A percentile compares a stretch with the other conserved stretches of the same genome.
Conservation (phyloP, 2,797 vertebrate species). For the Hoplostethus mediterraneus region DNA sequence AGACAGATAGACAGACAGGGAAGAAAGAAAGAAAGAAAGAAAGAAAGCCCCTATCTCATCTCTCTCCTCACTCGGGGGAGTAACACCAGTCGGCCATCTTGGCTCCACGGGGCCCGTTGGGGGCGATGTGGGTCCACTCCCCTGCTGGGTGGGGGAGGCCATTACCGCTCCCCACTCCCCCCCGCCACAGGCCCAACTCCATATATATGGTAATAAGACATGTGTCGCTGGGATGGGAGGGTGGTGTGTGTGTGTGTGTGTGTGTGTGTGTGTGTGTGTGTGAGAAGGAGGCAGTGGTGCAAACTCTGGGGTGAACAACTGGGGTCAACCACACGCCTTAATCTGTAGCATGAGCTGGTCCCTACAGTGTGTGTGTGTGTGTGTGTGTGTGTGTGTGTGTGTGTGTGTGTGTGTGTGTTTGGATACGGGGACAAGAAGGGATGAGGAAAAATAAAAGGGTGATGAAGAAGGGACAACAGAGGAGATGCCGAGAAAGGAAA, state of each 20-base stretch:
- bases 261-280: too few relatives aligned
- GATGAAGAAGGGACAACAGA: neutral
- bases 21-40: neutral
- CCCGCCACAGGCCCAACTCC: slow-evolving; percentile 71
- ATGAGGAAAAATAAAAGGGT: neutral
- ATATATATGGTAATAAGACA: slow-evolving; percentile 86
- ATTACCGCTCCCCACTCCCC: slow-evolving; percentile 54
- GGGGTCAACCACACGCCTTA: slow-evolving; percentile 79
- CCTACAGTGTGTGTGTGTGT: neutral
- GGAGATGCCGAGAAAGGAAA: neutral
- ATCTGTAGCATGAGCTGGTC: slow-evolving; percentile 27
- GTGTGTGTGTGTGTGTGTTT: neutral
- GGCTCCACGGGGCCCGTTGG: slow-evolving; percentile 50
- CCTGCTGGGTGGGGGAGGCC: slow-evolving; percentile 61
- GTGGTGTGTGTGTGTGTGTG: slow-evolving; percentile 75
- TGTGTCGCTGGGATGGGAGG: slow-evolving; percentile 79
- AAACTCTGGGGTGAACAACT: slow-evolving; percentile 61
- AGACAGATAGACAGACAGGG: neutral
- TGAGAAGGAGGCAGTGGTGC: slow-evolving; percentile 86
- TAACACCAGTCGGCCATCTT: slow-evolving; percentile 53
- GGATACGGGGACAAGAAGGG: neutral
- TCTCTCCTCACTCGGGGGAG: slow-evolving; percentile 13
- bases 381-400: too few relatives aligned
- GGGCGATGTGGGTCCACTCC: slow-evolving; percentile 51
- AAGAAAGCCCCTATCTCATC: slow-evolving; percentile 39